These are phyloP conservation scores for Amphipyra tragopoginis DNA, from an alignment of 2,888 invertebrate species.

Conservation along the genomic window DNA sequence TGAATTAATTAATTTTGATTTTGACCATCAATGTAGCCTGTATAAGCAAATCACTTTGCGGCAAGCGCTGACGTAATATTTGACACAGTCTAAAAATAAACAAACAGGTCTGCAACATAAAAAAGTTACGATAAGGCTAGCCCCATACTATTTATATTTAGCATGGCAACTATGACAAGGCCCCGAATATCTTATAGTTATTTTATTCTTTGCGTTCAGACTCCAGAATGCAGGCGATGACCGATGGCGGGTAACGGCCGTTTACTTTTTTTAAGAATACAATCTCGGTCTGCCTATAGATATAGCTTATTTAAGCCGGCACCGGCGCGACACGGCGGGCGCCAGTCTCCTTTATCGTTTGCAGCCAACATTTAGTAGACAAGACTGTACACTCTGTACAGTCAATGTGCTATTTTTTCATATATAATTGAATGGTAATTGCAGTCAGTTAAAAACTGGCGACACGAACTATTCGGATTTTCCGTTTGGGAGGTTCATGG, in stretches of 20 bases:
- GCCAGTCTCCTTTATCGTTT: neutral
- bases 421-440: constrained; percentile 1
- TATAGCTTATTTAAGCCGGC: neutral
- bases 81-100: no score
- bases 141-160: no score
- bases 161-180: neutral
- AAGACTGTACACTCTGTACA: no score
- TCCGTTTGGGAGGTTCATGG: constrained; percentile 17
- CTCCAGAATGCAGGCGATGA: neutral
- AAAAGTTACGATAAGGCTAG: no score
- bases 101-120: no score
- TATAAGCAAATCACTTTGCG: no score
- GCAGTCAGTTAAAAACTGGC: neutral
- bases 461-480: neutral
- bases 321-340: no score
- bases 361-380: neutral
- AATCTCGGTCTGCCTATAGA: neutral
- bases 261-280: neutral
- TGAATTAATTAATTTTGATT: no score
- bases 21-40: no score
- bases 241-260: neutral
- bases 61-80: no score
- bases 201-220: neutral
- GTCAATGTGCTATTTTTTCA: neutral
- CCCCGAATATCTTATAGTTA: neutral